Conservation (phyloP, 1,140 invertebrate species). For the Drosophila ohnishii region DNA sequence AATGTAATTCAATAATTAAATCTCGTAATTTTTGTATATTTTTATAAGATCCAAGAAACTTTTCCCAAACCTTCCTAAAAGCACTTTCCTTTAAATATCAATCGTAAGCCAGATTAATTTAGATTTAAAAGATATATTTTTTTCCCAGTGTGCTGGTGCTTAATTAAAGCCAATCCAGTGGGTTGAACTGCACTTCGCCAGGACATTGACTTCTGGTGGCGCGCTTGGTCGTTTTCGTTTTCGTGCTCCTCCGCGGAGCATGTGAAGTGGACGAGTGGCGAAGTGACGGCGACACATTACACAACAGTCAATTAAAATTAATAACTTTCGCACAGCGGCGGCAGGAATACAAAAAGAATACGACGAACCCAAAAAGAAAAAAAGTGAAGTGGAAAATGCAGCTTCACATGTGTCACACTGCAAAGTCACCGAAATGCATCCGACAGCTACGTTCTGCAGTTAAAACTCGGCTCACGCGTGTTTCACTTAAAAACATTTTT, state of each 20-base stretch:
- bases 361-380: not conserved
- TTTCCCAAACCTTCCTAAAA: not conserved
- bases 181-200: constrained; percentile 32
- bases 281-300: constrained; percentile 71
- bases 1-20: too few species aligned
- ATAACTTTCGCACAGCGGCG: constrained; percentile 69
- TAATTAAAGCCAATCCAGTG: constrained; percentile 70
- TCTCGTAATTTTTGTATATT: not conserved
- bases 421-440: constrained; percentile 61
- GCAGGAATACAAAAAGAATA: constrained; percentile 17
- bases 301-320: constrained; percentile 81
- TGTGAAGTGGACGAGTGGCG: constrained; percentile 63
- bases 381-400: constrained; percentile 24
- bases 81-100: not conserved
- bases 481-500: constrained; percentile 57
- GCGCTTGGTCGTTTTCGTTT: too few species aligned
- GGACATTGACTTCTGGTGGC: constrained; percentile 58
- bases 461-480: constrained; percentile 55
- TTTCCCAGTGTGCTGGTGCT: constrained; percentile 40
- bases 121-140: not conserved
- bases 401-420: constrained; percentile 66
- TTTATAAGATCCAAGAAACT: not conserved
- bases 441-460: constrained; percentile 59
- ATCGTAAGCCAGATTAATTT: not conserved
- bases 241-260: constrained; percentile 25